Evolutionary conservation across 2,797 vertebrate species (phyloP), one percentile per base, ranked within the genome.

Genomic region (Sebastes taczanowskii): DNA sequence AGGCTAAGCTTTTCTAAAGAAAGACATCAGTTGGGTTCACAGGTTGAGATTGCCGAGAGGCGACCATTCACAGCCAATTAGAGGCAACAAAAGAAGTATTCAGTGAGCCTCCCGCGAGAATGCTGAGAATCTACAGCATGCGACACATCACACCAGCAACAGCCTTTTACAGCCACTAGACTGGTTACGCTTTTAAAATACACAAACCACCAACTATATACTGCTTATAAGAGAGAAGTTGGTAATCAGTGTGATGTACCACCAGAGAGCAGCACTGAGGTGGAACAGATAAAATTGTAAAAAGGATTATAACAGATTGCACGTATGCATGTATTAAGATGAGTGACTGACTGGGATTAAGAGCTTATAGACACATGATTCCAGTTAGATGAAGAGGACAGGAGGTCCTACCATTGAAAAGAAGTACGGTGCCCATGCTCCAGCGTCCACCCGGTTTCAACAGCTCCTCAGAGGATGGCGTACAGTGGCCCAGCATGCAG

Each of bases 401-500:
- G 38, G 29, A 35, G 27, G 35, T 63, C 86, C 14, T 91, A 99
- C 98, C 99, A 46, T 98, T 99, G 88, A 99, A 99, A 18, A 99
- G 97, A 42, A 99, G 97, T 74, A 99, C 94, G 62, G 97, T 98
- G 91, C 99, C 99, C 92, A 99, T 95, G 87, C 95, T 92, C 96
- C 98, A 98, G 89, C 88, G 86, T 66, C 95, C 94, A 63, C 91
- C 79, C 67, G 95, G 93, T 29, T 91, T 95, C 73, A 94, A 71
- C 58, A 86, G 65, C 32, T 99, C 97, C 91, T 97, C 97, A 85
- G 96, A 95, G 14, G 95, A 90, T 1, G 95, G 91, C 0, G 87
- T 65, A 80, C 94, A 96, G 88, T 99, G 97, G 71, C 98, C 99
- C 86, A 99, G 86, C 97, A 99, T 97, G 89, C 98, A 99, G 93